These are phyloP conservation scores for Ditylenchus dipsaci DNA, from an alignment of 1,140 invertebrate species.

Conservation along the genomic window DNA sequence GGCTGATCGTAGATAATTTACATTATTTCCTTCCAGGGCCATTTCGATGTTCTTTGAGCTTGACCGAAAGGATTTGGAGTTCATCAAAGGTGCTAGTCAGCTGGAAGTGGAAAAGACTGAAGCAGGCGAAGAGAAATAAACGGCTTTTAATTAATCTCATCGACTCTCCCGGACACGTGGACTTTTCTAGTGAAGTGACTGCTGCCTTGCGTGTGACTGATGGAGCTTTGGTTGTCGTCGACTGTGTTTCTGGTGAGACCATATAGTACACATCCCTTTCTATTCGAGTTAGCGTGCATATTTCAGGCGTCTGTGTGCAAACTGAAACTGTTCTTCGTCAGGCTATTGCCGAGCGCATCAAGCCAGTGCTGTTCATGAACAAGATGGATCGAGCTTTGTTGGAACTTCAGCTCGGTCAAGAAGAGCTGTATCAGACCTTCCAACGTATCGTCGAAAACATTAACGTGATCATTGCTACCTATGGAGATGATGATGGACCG, in stretches of 20 bases:
- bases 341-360: constrained; percentile 96
- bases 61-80: constrained; percentile 73
- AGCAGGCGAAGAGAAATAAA: constrained; percentile 78
- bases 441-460: constrained; percentile 99
- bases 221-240: constrained; percentile 96
- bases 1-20: too few species aligned
- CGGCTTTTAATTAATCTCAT: constrained; percentile 99
- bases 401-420: constrained; percentile 81
- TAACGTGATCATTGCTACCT: constrained; percentile 99
- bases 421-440: constrained; percentile 98
- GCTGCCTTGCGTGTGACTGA: constrained; percentile 97
- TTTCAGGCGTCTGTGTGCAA: constrained; percentile 93
- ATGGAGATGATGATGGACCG: constrained; percentile 87
- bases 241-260: constrained; percentile 98
- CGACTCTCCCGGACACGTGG: constrained; percentile 97
- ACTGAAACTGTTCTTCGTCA: constrained; percentile 97
- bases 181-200: constrained; percentile 98
- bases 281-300: constrained; percentile 5
- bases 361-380: constrained; percentile 99
- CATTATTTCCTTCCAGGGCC: constrained; percentile 75
- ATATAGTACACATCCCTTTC: constrained; percentile 5
- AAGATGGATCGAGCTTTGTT: constrained; percentile 95
- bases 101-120: constrained; percentile 65
- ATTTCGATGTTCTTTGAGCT: constrained; percentile 98
- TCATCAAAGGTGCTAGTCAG: constrained; percentile 65